A percentile compares a stretch with the other conserved stretches of the same genome.
Evolutionary conservation across 2,113 vertebrate species (phyloP).

Genomic region (Acrocephalus arundinaceus): DNA sequence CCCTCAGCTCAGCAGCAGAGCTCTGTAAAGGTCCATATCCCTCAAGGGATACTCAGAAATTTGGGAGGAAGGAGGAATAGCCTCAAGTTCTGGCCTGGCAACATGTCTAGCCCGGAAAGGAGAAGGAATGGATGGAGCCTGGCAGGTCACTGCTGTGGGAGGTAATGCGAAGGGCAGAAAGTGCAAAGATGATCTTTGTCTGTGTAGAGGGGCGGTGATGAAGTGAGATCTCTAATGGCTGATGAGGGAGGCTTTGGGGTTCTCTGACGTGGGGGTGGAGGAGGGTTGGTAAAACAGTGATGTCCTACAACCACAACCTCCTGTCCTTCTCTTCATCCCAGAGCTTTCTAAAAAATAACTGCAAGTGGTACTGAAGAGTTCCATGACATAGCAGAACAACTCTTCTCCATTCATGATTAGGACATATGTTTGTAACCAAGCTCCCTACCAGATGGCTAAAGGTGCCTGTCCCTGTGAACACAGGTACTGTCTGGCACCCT

Average conservation of each 20-base stretch:
- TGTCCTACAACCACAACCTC: neutral
- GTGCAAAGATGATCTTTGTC: neutral
- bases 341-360: neutral
- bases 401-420: neutral
- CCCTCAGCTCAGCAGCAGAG: neutral
- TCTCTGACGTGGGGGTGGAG: neutral
- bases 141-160: neutral
- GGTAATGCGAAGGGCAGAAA: neutral
- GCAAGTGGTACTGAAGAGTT: neutral
- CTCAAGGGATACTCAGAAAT: neutral
- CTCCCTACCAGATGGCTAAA: neutral
- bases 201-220: accelerated
- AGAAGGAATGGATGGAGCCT: neutral
- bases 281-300: neutral
- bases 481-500: neutral
- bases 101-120: neutral
- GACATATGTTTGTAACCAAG: neutral
- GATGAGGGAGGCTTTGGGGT: neutral
- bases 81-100: neutral
- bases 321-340: neutral
- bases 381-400: neutral
- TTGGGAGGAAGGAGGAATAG: neutral
- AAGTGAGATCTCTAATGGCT: neutral
- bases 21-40: neutral
- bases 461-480: neutral